phyloP scores from a whole-genome alignment of 2,797 vertebrate genomes.

The Halcyon chelicuti region DNA sequence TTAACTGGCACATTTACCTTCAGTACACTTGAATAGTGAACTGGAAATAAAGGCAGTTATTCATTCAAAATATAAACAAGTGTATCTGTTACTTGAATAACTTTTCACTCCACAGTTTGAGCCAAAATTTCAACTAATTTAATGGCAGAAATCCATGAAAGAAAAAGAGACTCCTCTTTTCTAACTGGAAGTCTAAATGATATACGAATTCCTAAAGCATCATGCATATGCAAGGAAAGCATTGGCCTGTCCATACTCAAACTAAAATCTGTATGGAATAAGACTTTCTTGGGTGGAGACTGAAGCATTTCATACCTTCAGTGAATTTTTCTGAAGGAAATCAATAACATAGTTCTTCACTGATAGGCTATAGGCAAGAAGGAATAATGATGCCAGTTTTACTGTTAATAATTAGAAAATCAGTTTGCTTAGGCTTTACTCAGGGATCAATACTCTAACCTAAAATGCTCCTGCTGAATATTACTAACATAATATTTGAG shows the following conservation, averaged over 20 bases:
- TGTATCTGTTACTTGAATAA: not conserved
- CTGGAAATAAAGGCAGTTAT: not conserved
- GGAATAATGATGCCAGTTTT: not conserved
- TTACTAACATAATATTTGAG: not conserved
- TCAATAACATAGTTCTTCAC: not conserved
- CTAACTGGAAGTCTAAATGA: not conserved
- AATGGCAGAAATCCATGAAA: not conserved
- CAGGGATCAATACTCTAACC: not conserved
- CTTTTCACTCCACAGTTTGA: not conserved
- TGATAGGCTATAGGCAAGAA: not conserved
- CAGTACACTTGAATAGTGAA: not conserved
- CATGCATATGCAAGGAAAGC: not conserved
- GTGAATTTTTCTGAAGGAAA: not conserved
- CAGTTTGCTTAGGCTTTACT: not conserved
- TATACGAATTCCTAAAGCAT: rapidly evolving
- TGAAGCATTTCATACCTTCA: not conserved
- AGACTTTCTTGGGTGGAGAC: not conserved
- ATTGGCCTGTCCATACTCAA: not conserved
- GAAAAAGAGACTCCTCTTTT: not conserved
- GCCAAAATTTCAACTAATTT: not conserved
- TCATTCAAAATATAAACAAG: not conserved
- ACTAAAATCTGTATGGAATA: not conserved
- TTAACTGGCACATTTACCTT: not conserved
- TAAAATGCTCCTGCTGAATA: not conserved
- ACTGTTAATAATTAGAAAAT: not conserved